Base-by-base conservation (phyloP, 2,113 vertebrate species). In the Ifrita kowaldi region DNA sequence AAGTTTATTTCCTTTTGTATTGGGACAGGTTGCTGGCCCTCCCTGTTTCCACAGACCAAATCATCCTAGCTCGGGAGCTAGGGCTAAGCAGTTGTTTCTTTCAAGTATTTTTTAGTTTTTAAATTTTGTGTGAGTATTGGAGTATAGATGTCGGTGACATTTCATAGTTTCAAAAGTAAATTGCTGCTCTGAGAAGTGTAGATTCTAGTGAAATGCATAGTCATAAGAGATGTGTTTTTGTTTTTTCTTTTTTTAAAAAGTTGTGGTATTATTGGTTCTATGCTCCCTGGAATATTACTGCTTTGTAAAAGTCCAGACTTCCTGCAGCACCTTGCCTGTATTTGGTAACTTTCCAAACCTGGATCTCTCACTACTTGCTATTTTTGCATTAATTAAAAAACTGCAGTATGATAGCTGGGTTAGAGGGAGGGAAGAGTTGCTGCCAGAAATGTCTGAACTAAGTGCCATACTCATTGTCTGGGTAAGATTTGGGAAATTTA, bases 31-130 rank as follows among this genome's bases (percentile, higher is more conserved):
- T 98, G 99, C 99, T 99, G 99, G 99, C 98, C 98, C 99, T 98
- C 98, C 98, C 99, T 99, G 98, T 98, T 98, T 98, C 98, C 98
- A 98, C 98, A 99, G 99, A 99, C 99, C 99, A 99, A 99, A 99
- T 97, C 98, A 98, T 97, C 98, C 98, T 98, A 97, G 99, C 99
- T 99, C 98, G 57, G 99, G 99, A 99, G 99, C 99, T 99, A 98
- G 98, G 98, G 95, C 97, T 98, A 98, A 98, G 98, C 98, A 98
- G 98, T 98, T 98, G 98, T 98, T 98, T 98, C 98, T 98, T 98
- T 98, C 96, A 97, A 98, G 98, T 98, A 97, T 98, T 99, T 98
- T 98, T 97, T 98, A 97, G 98, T 98, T 98, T 98, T 98, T 98
- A 97, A 97, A 98, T 98, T 98, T 98, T 98, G 98, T 98, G 97